Base-by-base conservation (phyloP, 37 sponge, comb jelly and placozoan genomes). In the Spongilla lacustris region DNA sequence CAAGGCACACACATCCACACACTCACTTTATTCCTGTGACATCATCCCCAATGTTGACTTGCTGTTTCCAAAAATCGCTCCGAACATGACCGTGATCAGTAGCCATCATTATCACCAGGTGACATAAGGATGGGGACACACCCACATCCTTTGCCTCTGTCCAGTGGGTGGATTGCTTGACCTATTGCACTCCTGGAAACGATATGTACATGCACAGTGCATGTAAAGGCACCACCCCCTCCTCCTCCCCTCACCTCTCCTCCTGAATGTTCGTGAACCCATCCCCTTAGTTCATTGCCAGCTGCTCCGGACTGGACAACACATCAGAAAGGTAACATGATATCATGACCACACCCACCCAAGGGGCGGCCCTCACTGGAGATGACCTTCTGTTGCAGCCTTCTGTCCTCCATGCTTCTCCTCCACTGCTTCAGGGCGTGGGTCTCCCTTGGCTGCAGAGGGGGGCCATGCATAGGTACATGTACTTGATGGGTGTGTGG, bases 131-230 rank as follows among this genome's bases (percentile, higher is more conserved):
- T 29, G 8, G 1, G 4, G 11, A 0, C 41, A 30, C 14, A 80
- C 87, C 78, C 50, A 97, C 98, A 92, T 94, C 98, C 98, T 86
- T 96, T 96, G 11, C 96, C 98, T 73, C 80, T 50, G 70, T 98
- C 92, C 71, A 96, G 28, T 11, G 81, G 48, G 48, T 96, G 96
- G 2, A 94, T 96, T 11, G 92, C 93, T 84, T 88, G 50, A 68
- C 96, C 98, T 66, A 98, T 85, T 36, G 94, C 69, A 27, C 66
- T 71, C 71, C 98, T 93, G 36, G 11, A 58, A 50, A 35, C 5
- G 13, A 41, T 71, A 13, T 12, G 4, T 26, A 29, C 28, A 82
- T 69, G 73, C 35, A 71, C 38, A 36, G 24, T n/a, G 28, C 10
- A 70, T 71, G 34, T 17, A 82, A n/a, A 10, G 17, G 30, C 24